Base-by-base conservation (phyloP, 2,797 vertebrate genomes). In the Ibycter americanus region DNA sequence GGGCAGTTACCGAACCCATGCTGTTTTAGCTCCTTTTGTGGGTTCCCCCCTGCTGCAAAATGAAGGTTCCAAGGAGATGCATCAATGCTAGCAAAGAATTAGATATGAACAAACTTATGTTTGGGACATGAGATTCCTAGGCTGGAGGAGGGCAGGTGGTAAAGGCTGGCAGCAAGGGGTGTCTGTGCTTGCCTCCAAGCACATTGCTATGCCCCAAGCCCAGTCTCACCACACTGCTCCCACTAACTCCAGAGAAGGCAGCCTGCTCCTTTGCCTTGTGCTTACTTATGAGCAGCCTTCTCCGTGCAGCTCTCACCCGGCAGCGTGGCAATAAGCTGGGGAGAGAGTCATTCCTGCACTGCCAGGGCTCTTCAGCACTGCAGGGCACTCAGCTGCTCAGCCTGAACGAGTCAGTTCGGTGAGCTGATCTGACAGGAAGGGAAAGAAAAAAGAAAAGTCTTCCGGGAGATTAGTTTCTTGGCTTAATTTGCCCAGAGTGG, bases 131-230 rank as follows among this genome's bases (percentile, higher is more conserved):
- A 17, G 5, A 3, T 32, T 56, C 34, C 54, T 13, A 21, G 12
- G 17, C 15, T 19, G 38, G 23, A 54, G 31, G 17, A 49, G 27
- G 23, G 9, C 0, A 0, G 61, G 22, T 0, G 21, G 5, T 23
- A 17, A 56, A 61, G 19, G 9, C 4, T 54, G 36, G 40, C 26
- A 67, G 16, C 9, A 40, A 59, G 17, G 12, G 26, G 17, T 12
- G 42, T 1, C 23, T 16, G 8, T 20, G 34, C 67, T 65, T 71
- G 38, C 10, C 26, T 61, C 16, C 26, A 9, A 44, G 42, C 29
- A 25, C 54, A 18, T n/a, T 36, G 0, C 13, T 73, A 3, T 9
- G 9, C 21, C 73, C n/a, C 2, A 8, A 29, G 6, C 22, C 44
- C 11, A 52, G 13, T 8, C 49, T 34, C 42, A 36, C 8, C 55